Evolutionary conservation across 2,888 invertebrate genomes (phyloP), one percentile per base, ranked within the genome.

Genomic region (Anthrax anthrax): DNA sequence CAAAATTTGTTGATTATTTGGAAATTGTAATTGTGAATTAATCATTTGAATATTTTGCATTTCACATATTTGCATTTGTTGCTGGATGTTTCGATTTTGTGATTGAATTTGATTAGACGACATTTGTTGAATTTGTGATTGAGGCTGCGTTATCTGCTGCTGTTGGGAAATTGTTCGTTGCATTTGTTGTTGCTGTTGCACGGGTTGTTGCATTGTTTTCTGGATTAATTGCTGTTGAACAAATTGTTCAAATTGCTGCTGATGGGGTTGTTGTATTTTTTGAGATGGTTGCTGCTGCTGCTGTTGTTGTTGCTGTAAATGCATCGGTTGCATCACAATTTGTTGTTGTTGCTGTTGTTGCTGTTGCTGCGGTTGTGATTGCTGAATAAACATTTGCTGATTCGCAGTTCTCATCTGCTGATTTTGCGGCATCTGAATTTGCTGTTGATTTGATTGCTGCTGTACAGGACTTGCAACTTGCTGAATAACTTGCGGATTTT

Each of bases 311-410:
- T 47, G 36, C 13, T 34, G 37, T 19, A 40, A n/a, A 14, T 38
- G 37, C 23, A 36, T n/a, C 14, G 14, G 16, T 18, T 38, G 42
- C 9, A 12, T 3, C 29, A 32, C 29, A 32, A 4, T 9, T 12
- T 12, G 58, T 16, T 57, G 34, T 50, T 36, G 51, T 10, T 37
- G 29, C 6, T 16, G 18, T 18, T 32, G 18, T 17, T 18, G 9
- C 17, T 12, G n/a, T 6, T 36, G 36, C 14, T 43, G 49, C 16
- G 29, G 54, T 48, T 34, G 54, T 48, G 14, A 38, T 37, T 41
- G 46, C 27, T 52, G 50, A 6, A 50, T 50, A 27, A 43, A 46
- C 47, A 51, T 50, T 18, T 34, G 50, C 39, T 50, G 46, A 16
- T 46, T 47, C 23, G 34, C 3, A 8, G 18, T 16, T 8, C 12